phyloP scores from a whole-genome alignment of 1,140 invertebrate genomes.

The Hypsibius dujardini region DNA sequence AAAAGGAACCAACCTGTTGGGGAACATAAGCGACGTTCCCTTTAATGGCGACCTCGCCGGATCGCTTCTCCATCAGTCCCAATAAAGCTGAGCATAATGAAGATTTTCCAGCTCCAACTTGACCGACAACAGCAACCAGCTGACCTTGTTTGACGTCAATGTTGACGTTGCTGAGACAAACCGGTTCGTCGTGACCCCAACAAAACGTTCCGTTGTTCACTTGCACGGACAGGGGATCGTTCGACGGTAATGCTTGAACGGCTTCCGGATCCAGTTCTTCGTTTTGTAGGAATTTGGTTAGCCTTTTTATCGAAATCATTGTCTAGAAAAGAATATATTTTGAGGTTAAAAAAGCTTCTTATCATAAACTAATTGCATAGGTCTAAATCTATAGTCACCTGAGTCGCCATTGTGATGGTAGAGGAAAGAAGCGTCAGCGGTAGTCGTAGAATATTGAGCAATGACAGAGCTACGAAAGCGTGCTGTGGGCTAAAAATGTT shows the following conservation, averaged over 20 bases:
- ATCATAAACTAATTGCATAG: too few relatives aligned
- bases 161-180: background rate
- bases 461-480: conserved; percentile 36
- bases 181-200: conserved; percentile 22
- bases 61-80: background rate
- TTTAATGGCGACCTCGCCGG: background rate
- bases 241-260: background rate
- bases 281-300: conserved; percentile 24
- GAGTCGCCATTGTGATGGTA: background rate
- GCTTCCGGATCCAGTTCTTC: conserved; percentile 24
- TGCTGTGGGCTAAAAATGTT: conserved; percentile 67
- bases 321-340: background rate
- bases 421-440: background rate
- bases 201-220: conserved; percentile 21
- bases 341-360: too few relatives aligned
- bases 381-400: background rate
- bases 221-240: conserved; percentile 3
- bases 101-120: conserved; percentile 21
- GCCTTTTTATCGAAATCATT: conserved; percentile 22
- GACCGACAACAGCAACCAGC: conserved; percentile 21
- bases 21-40: conserved; percentile 49
- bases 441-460: background rate
- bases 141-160: conserved; percentile 6
- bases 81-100: conserved; percentile 20
- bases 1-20: conserved; percentile 42